Conservation (phyloP, 2,888 invertebrate species). For the Tryphoninae sp. region DNA sequence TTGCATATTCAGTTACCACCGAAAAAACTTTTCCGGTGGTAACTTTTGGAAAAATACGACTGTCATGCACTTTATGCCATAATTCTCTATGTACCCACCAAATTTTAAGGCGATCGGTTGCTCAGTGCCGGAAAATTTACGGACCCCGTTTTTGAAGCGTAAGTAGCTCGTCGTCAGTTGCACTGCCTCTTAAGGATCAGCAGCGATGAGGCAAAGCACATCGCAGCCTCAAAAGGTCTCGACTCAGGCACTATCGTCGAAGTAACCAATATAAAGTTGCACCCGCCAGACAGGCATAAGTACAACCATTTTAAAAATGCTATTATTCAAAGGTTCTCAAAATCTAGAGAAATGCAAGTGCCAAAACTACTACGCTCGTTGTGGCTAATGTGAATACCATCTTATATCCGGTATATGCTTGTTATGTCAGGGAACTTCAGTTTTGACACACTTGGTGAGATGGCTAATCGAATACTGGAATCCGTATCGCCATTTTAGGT, state of each 20-base stretch:
- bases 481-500: not conserved
- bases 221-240: constrained; percentile 3
- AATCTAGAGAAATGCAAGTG: constrained; percentile 28
- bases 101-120: no score
- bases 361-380: constrained; percentile 8
- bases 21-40: no score
- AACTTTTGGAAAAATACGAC: no score
- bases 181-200: not conserved
- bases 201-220: constrained; percentile 6
- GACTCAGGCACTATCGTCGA: constrained; percentile 21
- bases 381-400: constrained; percentile 18
- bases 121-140: no score
- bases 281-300: constrained; percentile 28
- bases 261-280: constrained; percentile 23
- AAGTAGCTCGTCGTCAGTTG: no score
- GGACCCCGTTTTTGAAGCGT: no score
- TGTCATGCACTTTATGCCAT: no score
- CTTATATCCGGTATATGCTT: not conserved
- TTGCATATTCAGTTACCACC: no score
- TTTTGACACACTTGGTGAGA: constrained; percentile 20
- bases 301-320: constrained; percentile 15
- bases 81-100: no score
- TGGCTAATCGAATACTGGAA: constrained; percentile 30
- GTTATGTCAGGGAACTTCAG: not conserved
- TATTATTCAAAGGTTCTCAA: constrained; percentile 20